Base-by-base conservation (phyloP, 2,113 vertebrate species). In the Electrona antarctica region DNA sequence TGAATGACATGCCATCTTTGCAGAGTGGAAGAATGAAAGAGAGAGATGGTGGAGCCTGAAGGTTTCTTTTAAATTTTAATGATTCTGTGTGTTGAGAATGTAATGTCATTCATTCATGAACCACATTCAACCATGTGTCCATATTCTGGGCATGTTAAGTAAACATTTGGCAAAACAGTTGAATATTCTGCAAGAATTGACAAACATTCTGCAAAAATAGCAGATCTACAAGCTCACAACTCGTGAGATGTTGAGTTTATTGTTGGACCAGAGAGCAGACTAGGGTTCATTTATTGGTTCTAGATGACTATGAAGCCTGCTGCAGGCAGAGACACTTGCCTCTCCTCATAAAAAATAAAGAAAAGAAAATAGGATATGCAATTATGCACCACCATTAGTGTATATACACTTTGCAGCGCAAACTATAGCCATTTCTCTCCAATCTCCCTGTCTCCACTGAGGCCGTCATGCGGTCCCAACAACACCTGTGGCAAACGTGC, bases 51-150 rank as follows among this genome's bases (percentile, higher is more conserved):
- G 41, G 57, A 15, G 33, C 33, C 33, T 41, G 33, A 41, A 41
- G 65, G 75, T 71, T 58, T 55, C 10, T 41, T 67, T 76, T 67
- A 15, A 82, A 62, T 52, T 82, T 80, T 74, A 85, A 83, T 79
- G 33, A 59, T 45, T 64, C 29, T 68, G 66, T 75, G 49, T 56
- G 6, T 21, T 62, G 71, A 78, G 69, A 73, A 73, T 41, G 33
- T 4, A 74, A 59, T 76, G 33, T n/a, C 48, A 68, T 76, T 81
- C 64, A 78, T 84, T 84, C 71, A 85, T 78, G 76, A 67, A 84
- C 74, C 76, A 79, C 71, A 41, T 41, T 41, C 33, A 41, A 1
- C 33, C 3, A 4, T 6, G 33, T 41, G 33, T 41, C 33, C 33
- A 41, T 41, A 41, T 41, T 41, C 33, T 41, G 33, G 33, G 33